phyloP scores from a whole-genome alignment of 1,140 invertebrate genomes.

The Drosophila repleta region DNA sequence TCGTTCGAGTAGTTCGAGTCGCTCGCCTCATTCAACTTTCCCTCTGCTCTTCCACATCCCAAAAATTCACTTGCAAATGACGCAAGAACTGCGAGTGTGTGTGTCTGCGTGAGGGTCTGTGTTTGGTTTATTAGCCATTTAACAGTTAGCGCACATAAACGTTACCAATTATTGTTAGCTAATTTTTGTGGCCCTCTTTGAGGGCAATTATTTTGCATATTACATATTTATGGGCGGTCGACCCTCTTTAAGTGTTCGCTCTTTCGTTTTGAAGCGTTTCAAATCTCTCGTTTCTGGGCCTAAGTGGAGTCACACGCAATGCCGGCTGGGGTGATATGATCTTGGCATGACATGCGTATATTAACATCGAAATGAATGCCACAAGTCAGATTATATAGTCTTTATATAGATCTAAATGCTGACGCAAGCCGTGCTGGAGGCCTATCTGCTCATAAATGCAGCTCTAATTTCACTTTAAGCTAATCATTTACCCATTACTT shows the following conservation, averaged over 20 bases:
- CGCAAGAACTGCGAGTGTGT: conserved; percentile 52
- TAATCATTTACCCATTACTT: too few relatives aligned
- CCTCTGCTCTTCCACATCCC: conserved; percentile 18
- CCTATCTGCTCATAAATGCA: too few relatives aligned
- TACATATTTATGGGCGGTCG: conserved; percentile 27
- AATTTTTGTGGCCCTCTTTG: conserved; percentile 50
- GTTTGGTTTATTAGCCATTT: conserved; percentile 70
- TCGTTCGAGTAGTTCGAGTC: conserved; percentile 22
- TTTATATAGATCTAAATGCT: too few relatives aligned
- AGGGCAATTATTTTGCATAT: conserved; percentile 30
- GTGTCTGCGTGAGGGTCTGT: conserved; percentile 24
- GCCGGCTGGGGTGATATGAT: background rate
- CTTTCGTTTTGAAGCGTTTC: background rate
- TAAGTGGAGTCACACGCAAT: conserved; percentile 4
- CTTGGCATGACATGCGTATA: background rate
- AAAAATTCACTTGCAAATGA: conserved; percentile 41
- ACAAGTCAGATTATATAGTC: background rate
- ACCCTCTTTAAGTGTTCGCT: background rate
- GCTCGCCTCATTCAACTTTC: conserved; percentile 32
- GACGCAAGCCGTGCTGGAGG: too few relatives aligned
- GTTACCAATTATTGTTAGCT: conserved; percentile 76
- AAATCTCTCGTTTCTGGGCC: background rate
- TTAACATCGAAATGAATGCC: conserved; percentile 1
- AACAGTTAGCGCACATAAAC: conserved; percentile 77
- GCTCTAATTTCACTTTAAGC: too few relatives aligned